A percentile compares a stretch with the other conserved stretches of the same genome.
phyloP scores from a whole-genome alignment of 2,797 vertebrate genomes.

The Neostethus bicornis region DNA sequence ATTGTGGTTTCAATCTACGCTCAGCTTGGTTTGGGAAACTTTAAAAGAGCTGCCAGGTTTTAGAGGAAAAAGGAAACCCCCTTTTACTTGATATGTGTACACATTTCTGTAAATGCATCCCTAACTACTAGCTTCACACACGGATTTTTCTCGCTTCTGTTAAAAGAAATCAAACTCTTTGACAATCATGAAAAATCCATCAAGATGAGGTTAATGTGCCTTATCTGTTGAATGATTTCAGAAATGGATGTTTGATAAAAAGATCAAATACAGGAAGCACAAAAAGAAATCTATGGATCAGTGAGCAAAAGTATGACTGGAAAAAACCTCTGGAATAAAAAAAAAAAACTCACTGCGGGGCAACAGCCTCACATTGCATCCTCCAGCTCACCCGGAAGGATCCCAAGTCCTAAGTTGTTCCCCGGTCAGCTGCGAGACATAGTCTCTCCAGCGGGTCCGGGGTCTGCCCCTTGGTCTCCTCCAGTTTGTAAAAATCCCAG shows the following conservation, averaged over 20 bases:
- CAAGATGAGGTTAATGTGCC: constrained; percentile 12
- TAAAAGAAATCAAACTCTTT: not conserved
- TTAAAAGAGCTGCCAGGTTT: constrained; percentile 10
- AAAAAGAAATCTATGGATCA: constrained; percentile 9
- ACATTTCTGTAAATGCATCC: too few relatives aligned
- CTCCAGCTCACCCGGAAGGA: too few relatives aligned
- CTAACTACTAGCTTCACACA: too few relatives aligned
- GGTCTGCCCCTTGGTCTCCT: too few relatives aligned
- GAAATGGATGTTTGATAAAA: constrained; percentile 9
- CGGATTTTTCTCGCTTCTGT: not conserved
- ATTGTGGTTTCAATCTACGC: constrained; percentile 27
- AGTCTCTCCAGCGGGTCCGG: too few relatives aligned
- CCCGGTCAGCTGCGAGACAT: constrained; percentile 42
- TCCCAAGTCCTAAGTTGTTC: too few relatives aligned
- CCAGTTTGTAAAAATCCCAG: too few relatives aligned
- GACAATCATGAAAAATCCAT: not conserved
- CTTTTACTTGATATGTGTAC: not conserved
- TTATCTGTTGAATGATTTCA: constrained; percentile 9
- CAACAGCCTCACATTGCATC: too few relatives aligned
- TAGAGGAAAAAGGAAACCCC: not conserved
- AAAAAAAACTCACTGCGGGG: too few relatives aligned
- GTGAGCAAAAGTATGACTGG: constrained; percentile 30
- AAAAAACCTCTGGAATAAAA: constrained; percentile 24
- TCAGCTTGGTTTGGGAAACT: constrained; percentile 19
- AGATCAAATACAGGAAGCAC: constrained; percentile 17